phyloP scores from a whole-genome alignment of 2,113 vertebrate species.

The Oncorhynchus nerka region DNA sequence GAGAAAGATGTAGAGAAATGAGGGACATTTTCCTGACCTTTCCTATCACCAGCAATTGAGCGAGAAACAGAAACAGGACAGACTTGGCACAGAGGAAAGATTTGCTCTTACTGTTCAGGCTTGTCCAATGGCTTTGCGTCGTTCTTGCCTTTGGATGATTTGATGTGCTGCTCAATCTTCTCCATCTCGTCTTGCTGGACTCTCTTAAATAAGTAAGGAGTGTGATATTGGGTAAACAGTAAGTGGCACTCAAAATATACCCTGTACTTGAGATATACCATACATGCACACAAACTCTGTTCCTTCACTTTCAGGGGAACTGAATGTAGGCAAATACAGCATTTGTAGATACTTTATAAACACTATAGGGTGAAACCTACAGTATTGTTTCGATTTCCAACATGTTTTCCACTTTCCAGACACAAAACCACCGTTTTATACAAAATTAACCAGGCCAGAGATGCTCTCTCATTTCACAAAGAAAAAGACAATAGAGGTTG shows the following conservation, averaged over 20 bases:
- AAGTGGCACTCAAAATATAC: background rate
- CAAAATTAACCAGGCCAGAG: slow-evolving; percentile 45
- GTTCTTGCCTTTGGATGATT: slow-evolving; percentile 84
- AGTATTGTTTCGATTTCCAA: slow-evolving; percentile 23
- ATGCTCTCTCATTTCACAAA: slow-evolving; percentile 57
- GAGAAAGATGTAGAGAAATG: background rate
- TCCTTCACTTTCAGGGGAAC: background rate
- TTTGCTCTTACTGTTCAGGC: slow-evolving; percentile 88
- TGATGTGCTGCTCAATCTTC: slow-evolving; percentile 87
- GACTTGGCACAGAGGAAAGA: background rate
- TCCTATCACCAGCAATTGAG: background rate
- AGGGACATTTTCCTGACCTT: background rate
- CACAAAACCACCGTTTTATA: slow-evolving; percentile 54
- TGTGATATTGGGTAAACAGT: background rate
- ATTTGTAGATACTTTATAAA: background rate
- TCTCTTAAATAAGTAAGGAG: slow-evolving; percentile 74
- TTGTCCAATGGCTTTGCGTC: slow-evolving; percentile 89
- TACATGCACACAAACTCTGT: background rate
- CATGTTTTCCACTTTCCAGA: slow-evolving; percentile 54
- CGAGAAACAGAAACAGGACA: background rate
- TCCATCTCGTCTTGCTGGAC: slow-evolving; percentile 90
- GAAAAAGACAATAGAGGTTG: slow-evolving; percentile 55
- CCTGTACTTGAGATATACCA: background rate
- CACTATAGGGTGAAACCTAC: background rate
- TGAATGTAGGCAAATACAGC: background rate